These are phyloP conservation scores for Anguilla megastoma DNA, from an alignment of 2,797 vertebrate genomes.

Conservation along the genomic window DNA sequence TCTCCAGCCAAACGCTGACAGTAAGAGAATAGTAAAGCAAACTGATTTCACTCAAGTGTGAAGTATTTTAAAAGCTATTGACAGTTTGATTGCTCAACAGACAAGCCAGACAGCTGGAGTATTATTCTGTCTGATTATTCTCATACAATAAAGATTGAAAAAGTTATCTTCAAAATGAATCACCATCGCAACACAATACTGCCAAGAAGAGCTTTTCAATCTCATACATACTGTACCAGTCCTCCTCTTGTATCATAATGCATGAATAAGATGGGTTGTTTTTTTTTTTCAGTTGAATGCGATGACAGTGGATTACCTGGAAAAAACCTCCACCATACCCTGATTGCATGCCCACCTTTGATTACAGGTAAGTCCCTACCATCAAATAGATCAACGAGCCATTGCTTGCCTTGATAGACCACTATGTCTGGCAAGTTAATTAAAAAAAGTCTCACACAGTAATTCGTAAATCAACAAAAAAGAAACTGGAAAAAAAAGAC, in stretches of 20 bases:
- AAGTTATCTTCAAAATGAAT: slow-evolving; percentile 41
- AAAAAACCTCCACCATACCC: background rate
- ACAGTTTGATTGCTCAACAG: slow-evolving; percentile 28
- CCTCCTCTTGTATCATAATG: slow-evolving; percentile 44
- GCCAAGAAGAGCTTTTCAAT: slow-evolving; percentile 34
- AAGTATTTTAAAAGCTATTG: slow-evolving; percentile 16
- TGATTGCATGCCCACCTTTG: slow-evolving; percentile 46
- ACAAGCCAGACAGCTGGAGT: slow-evolving; percentile 30
- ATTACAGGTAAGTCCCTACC: slow-evolving; percentile 30
- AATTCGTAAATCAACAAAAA: background rate
- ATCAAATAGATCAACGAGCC: background rate
- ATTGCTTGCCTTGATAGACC: background rate
- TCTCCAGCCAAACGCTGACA: background rate
- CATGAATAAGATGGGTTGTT: slow-evolving; percentile 37
- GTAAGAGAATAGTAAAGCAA: background rate
- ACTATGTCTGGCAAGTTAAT: background rate
- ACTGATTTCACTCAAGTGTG: slow-evolving; percentile 7
- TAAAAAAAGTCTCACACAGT: background rate
- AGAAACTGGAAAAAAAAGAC: background rate
- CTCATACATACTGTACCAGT: background rate
- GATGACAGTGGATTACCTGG: slow-evolving; percentile 56
- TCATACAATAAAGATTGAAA: slow-evolving; percentile 35
- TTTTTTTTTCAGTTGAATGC: slow-evolving; percentile 48
- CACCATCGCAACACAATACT: slow-evolving; percentile 42
- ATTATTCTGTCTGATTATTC: slow-evolving; percentile 32